Evolutionary conservation across 2,797 vertebrate genomes (phyloP), one percentile per base, ranked within the genome.

Genomic region (Babyrousa celebensis): DNA sequence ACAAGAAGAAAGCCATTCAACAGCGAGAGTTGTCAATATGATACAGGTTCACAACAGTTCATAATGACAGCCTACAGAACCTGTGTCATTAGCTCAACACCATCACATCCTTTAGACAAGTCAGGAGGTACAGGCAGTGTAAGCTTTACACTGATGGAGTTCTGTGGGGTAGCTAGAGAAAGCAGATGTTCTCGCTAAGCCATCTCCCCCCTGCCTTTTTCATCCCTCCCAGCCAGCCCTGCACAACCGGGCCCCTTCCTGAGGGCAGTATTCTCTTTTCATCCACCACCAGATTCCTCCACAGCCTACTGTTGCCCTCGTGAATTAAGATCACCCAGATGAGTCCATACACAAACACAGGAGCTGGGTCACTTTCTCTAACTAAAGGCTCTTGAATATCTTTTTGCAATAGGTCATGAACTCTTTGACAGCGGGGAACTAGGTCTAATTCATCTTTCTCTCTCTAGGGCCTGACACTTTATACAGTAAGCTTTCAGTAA

Each of bases 1-100:
- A 89, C 84, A 95, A 91, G 71, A 6, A 60, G 72, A 80, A 25
- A 92, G 72, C 18, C 79, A 84, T 62, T 89, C 86, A 83, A 87
- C 27, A 72, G 72, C 54, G 88, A 91, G 56, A 75, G 36, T 43
- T 83, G 84, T 90, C 75, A 15, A 58, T 74, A 65, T 48, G 70
- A 91, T 82, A 93, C 25, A 40, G 65, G 94, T 67, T 95, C 68
- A 12, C 58, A 71, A 60, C 62, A 87, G 40, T 94, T 92, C 75
- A 88, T 83, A 67, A 29, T 29, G 48, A 91, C 62, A 75, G 72
- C 89, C 79, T 56, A 62, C 52, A 96, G 65, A 78, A 29, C 17
- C 65, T 54, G 52, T 78, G 27, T 91, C 56, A 29, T 88, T 85
- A 63, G 65, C 23, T 60, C 82, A 68, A 43, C 63, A 56, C 15